phyloP scores from a whole-genome alignment of 1,140 invertebrate species.

The Parapsyche elsis region DNA sequence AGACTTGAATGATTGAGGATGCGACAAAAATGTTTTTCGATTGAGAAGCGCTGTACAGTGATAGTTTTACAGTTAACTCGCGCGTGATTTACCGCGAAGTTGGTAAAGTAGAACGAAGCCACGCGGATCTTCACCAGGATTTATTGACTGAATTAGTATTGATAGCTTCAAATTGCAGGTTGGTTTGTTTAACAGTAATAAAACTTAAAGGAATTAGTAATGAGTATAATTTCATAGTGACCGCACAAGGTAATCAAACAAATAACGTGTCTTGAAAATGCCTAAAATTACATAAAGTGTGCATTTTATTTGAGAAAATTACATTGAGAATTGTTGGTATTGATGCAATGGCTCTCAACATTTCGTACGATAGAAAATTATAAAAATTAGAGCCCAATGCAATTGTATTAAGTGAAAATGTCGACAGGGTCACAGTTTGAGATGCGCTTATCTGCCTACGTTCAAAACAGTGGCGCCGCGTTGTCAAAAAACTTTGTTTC shows the following conservation, averaged over 20 bases:
- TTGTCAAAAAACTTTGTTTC: constrained; percentile 1
- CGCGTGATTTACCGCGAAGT: neutral
- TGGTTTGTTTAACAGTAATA: too few relatives aligned
- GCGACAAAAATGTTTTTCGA: neutral
- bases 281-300: constrained; percentile 36
- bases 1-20: neutral
- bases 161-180: too few relatives aligned
- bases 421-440: neutral
- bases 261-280: constrained; percentile 23
- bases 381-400: too few relatives aligned
- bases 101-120: neutral
- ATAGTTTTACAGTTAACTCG: neutral
- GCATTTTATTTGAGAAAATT: constrained; percentile 5
- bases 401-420: neutral
- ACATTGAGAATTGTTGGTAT: neutral
- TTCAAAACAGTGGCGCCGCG: neutral
- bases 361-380: neutral
- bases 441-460: neutral
- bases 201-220: too few relatives aligned
- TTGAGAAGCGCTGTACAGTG: neutral
- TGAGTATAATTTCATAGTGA: constrained; percentile 21
- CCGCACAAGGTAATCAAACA: constrained; percentile 12
- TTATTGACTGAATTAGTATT: too few relatives aligned
- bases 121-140: constrained; percentile 2
- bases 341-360: neutral